Evolutionary conservation across 2,113 vertebrate species (phyloP).

Genomic region (Datnioides undecimradiatus): DNA sequence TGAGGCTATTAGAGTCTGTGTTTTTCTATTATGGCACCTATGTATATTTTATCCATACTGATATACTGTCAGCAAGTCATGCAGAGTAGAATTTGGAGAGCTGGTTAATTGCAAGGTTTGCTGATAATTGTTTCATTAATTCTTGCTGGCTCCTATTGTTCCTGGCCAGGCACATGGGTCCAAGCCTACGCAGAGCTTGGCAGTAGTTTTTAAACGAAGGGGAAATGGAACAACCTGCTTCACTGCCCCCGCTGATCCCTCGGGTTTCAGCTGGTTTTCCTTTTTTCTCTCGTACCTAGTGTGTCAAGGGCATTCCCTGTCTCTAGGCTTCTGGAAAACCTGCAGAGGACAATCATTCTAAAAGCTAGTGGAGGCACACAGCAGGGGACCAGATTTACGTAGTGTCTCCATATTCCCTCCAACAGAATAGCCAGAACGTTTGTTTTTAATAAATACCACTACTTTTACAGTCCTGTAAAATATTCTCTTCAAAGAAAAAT

Average conservation of each 20-base stretch:
- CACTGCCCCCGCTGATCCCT: conserved; percentile 79
- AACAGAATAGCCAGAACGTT: conserved; percentile 54
- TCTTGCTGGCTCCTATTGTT: conserved; percentile 74
- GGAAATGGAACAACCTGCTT: conserved; percentile 82
- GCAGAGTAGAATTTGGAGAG: conserved; percentile 70
- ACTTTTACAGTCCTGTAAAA: conserved; percentile 53
- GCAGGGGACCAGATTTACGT: conserved; percentile 68
- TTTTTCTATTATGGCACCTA: conserved; percentile 60
- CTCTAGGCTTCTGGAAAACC: conserved; percentile 73
- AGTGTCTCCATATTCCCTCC: conserved; percentile 52
- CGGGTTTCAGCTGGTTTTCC: conserved; percentile 68
- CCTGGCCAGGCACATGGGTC: conserved; percentile 63
- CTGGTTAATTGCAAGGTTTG: conserved; percentile 74
- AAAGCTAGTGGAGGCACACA: conserved; percentile 62
- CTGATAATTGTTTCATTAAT: conserved; percentile 83
- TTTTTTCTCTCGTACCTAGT: conserved; percentile 66
- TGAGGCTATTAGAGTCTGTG: conserved; percentile 50
- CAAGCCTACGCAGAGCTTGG: conserved; percentile 50
- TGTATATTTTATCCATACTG: conserved; percentile 63
- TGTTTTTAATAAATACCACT: conserved; percentile 68
- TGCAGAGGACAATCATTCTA: conserved; percentile 75
- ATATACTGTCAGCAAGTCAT: conserved; percentile 65
- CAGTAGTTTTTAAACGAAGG: conserved; percentile 75
- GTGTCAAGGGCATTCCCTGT: conserved; percentile 81
- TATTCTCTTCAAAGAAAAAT: conserved; percentile 45